A percentile compares a stretch with the other conserved stretches of the same genome.
Conservation (phyloP, 1,140 invertebrate genomes). For the Drosophila elegans region DNA sequence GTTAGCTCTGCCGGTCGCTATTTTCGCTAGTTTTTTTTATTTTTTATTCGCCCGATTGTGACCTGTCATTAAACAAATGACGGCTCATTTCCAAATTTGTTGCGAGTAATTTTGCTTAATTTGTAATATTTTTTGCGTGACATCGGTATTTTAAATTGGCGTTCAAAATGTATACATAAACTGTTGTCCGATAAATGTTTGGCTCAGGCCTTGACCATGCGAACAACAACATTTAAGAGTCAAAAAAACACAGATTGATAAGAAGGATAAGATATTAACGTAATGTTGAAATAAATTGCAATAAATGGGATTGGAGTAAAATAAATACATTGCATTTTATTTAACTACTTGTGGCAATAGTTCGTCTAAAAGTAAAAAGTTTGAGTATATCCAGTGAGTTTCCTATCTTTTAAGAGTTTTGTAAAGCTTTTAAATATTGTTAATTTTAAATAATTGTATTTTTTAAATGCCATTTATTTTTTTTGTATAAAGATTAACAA, state of each 20-base stretch:
- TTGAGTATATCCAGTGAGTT: too few relatives aligned
- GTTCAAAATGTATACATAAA: neutral
- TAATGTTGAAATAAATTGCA: too few relatives aligned
- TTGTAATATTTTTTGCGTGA: conserved; percentile 60
- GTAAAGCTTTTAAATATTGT: too few relatives aligned
- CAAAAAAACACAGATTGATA: neutral
- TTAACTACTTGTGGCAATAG: too few relatives aligned
- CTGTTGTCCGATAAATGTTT: conserved; percentile 3
- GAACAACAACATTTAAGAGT: neutral
- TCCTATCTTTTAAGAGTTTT: too few relatives aligned
- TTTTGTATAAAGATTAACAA: too few relatives aligned
- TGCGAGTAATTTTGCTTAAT: conserved; percentile 70
- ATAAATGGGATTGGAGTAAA: too few relatives aligned
- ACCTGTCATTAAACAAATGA: conserved; percentile 79
- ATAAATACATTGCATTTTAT: too few relatives aligned
- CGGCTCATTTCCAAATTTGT: conserved; percentile 73
- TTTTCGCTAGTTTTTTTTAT: neutral
- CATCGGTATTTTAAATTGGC: conserved; percentile 29
- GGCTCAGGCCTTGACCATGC: neutral
- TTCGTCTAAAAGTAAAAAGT: too few relatives aligned
- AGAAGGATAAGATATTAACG: neutral
- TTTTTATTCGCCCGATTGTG: conserved; percentile 9
- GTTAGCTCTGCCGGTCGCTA: conserved; percentile 51
- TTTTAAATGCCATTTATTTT: too few relatives aligned
- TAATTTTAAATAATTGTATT: too few relatives aligned